Base-by-base conservation (phyloP, 2,797 vertebrate species). In the Euphonia xanthogaster region DNA sequence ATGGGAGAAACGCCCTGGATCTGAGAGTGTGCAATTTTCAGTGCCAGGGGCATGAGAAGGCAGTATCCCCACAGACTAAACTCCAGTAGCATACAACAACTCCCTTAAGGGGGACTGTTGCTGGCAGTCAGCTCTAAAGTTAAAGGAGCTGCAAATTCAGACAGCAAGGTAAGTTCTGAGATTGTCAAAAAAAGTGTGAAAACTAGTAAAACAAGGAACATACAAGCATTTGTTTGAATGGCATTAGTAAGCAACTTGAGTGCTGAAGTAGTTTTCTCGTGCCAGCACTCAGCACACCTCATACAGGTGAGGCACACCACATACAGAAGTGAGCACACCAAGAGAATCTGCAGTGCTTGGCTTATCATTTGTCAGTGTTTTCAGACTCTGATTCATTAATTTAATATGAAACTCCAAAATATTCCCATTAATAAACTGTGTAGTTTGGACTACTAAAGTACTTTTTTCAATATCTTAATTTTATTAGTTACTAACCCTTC, bases 251-350 rank as follows among this genome's bases (percentile, higher is more conserved):
- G 11, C 6, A 74, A 44, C 9, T 18, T 20, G 30, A 50, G 3
- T 35, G 24, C 7, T 9, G 23, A 55, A 50, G 19, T 30, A n/a
- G 4, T 67, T 85, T 88, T 63, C 42, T 63, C 30, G 40, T 4
- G 5, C 8, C 42, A 37, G 4, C 4, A 15, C 8, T 55, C 0
- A 0, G 14, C 37, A 51, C 24, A 33, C 9, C 16, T 50, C 8
- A 9, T 42, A 19, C 40, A 42, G 40, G 40, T 42, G 18, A 42
- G 40, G 40, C 40, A 42, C 40, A 19, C 40, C 57, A 7, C 25
- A 7, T 33, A 5, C 12, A 30, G 28, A 50, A 81, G 9, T 54
- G 67, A 82, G 23, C 11, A 58, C 33, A 70, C 8, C 2, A 35
- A 62, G 12, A 78, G 6, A 27, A 76, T 14, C 22, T 42, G 6